phyloP scores from a whole-genome alignment of 2,113 vertebrate species.

The Ginglymostoma cirratum region DNA sequence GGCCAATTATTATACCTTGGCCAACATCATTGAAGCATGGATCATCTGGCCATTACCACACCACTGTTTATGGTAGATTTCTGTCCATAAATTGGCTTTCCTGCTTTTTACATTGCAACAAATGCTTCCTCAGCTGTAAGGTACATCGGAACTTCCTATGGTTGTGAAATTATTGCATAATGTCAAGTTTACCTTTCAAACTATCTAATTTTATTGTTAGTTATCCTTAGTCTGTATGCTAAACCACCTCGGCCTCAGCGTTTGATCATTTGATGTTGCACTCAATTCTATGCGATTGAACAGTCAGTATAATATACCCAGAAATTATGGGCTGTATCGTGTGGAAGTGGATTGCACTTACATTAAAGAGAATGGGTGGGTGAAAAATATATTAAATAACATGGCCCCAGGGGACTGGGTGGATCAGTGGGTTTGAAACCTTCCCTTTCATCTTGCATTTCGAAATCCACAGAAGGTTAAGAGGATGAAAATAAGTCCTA shows the following conservation, averaged over 20 bases:
- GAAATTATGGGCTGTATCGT: background rate
- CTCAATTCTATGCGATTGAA: background rate
- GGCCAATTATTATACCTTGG: background rate
- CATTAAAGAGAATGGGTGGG: background rate
- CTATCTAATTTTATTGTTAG: background rate
- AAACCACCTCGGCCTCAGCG: background rate
- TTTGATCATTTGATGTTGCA: background rate
- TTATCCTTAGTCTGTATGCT: background rate
- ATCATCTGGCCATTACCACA: background rate
- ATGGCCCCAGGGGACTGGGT: background rate
- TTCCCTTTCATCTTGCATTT: background rate
- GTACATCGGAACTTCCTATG: background rate
- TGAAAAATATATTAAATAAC: constrained; percentile 23
- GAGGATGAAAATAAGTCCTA: background rate
- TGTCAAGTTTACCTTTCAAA: background rate
- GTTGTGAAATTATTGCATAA: background rate
- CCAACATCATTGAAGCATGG: background rate
- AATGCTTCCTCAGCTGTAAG: background rate
- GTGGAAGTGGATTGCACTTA: background rate
- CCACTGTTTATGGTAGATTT: background rate
- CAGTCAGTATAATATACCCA: background rate
- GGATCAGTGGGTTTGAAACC: background rate
- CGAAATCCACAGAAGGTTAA: background rate
- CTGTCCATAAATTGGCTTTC: background rate
- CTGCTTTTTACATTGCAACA: background rate